Conservation (phyloP, 1,140 invertebrate genomes). For the Drosophila nasuta region DNA sequence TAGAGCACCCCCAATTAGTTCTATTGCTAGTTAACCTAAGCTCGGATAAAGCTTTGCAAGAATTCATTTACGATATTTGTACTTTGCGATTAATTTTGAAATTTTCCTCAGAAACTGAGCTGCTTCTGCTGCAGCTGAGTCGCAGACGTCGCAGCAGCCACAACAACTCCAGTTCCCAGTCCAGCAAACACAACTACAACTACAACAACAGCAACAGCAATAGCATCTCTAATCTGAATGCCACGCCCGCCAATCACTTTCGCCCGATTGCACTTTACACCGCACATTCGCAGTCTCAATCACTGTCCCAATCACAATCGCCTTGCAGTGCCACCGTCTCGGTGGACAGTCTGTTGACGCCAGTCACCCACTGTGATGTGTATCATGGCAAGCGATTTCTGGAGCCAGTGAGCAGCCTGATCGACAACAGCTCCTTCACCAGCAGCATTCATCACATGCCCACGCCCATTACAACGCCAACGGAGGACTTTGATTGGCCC, state of each 20-base stretch:
- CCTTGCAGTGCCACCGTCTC: constrained; percentile 32
- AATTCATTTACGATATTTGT: too few relatives aligned
- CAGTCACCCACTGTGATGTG: constrained; percentile 53
- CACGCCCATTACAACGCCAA: constrained; percentile 66
- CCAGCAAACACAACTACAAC: constrained; percentile 35
- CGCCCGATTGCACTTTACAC: constrained; percentile 59
- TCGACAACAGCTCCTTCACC: constrained; percentile 70
- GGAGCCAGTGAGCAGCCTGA: constrained; percentile 60
- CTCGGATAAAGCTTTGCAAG: constrained; percentile 13
- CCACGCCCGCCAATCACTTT: constrained; percentile 60
- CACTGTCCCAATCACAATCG: background rate
- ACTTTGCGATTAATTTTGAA: background rate
- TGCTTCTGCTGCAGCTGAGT: constrained; percentile 56
- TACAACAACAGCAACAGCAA: constrained; percentile 43
- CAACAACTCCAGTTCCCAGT: constrained; percentile 32
- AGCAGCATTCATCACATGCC: constrained; percentile 68
- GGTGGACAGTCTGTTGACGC: constrained; percentile 53
- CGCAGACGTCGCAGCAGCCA: constrained; percentile 21
- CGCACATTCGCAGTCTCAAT: background rate
- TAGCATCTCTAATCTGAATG: constrained; percentile 7
- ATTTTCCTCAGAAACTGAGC: constrained; percentile 61
- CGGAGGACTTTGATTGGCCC: constrained; percentile 65
- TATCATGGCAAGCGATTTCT: constrained; percentile 76
- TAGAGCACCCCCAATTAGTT: constrained; percentile 61
- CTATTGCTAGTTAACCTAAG: constrained; percentile 37